Base-by-base conservation (phyloP, 2,888 invertebrate species). In the Adela reaumurella region DNA sequence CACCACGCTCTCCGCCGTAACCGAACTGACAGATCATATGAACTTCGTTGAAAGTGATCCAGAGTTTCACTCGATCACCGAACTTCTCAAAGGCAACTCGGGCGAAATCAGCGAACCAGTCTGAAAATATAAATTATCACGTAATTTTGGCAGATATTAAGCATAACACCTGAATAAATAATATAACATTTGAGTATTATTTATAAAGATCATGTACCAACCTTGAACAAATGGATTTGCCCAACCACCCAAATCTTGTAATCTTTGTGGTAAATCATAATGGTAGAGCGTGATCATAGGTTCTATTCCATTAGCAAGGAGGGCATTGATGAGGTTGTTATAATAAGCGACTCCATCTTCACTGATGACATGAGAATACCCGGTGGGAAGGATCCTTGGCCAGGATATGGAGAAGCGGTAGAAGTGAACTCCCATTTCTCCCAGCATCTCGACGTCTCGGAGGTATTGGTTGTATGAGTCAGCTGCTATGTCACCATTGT, bases 41-140 rank as follows among this genome's bases (percentile, higher is more conserved):
- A 0, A 86, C 85, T 57, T 87, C 87, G 59, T 87, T 87, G 48
- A 87, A 70, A 1, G 86, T 87, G 1, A 84, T 77, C 86, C 87
- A 87, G 18, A 69, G 5, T 18, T 69, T 78, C 5, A 84, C 78
- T 51, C 81, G 71, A 51, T 76, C 72, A 0, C 82, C 83, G 50
- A 72, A 81, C 56, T 76, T 62, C 43, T 68, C 65, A 52, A 81
- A 70, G 29, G 80, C 57, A 5, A 83, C 48, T 35, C 68, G 65
- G 0, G 83, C 79, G 54, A 74, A 84, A 51, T 81, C 77, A 52
- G 60, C 67, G 57, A 80, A 83, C 50, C 77, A 64, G 5, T 35
- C 65, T 78, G 58, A 11, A 35, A 24, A 24, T 24, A 24, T 79
- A 69, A n/a, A n/a, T n/a, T n/a, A 24, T 24, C 24, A 24, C 24